Evolutionary conservation across 2,797 vertebrate genomes (phyloP), one percentile per base, ranked within the genome.

Genomic region (Delichon dasypus): DNA sequence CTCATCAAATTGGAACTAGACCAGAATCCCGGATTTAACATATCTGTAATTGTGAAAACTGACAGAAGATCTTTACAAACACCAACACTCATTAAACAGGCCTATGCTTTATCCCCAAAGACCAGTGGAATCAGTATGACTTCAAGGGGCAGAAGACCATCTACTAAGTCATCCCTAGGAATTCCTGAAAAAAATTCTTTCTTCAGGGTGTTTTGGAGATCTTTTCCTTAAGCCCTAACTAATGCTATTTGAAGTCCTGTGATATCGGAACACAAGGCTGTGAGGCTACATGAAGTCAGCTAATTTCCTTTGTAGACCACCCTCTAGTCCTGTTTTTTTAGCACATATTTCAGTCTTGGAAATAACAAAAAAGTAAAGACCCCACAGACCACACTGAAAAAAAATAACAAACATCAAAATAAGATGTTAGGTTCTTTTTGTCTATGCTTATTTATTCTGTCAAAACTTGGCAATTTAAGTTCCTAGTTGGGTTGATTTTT

Each of bases 391-490:
- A 80, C 40, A 74, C 30, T 73, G 79, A 23, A 94, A 95, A 91
- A 38, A 71, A 95, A 83, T 20, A 89, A 57, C 38, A 93, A 95
- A 75, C 47, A 64, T 34, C 67, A 68, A 75, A 87, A 40, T 42
- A 73, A 68, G 20, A 42, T 38, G 12, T 13, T 71, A 22, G 3
- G 4, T 55, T 79, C 16, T 90, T 92, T 75, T 87, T 13, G 15
- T 76, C 27, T 47, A 54, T 0, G 1, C 45, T 81, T 84, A 87
- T 89, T 84, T 93, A 51, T 91, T 96, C 68, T 81, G 81, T 20
- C 94, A 88, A 91, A 96, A 92, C 66, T 89, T 85, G 74, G 27
- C 38, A 91, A 91, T 95, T 96, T 95, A 95, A 86, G 72, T 92
- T 88, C n/a, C 45, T 89, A 93, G 50, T 48, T 61, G 29, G 27